A percentile compares a stretch with the other conserved stretches of the same genome.
Evolutionary conservation across 2,113 vertebrate genomes (phyloP).

Genomic region (Cichladusa arquata): DNA sequence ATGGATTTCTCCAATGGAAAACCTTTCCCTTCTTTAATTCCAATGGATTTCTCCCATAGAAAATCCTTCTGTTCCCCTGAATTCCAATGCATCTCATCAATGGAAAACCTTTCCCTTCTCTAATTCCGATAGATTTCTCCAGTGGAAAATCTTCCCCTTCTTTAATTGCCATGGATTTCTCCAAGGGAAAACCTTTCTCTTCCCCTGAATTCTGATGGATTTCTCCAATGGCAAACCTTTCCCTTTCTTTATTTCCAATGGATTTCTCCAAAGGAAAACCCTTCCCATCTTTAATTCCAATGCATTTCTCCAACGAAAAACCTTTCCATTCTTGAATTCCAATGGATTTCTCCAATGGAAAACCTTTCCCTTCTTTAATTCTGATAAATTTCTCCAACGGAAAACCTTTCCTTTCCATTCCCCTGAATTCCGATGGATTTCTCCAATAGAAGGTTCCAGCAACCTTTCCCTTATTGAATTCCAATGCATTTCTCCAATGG

Average conservation of each 20-base stretch:
- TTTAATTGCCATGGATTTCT: fast-evolving
- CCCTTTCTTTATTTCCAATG: no score
- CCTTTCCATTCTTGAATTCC: not conserved
- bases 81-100: no score
- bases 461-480: not conserved
- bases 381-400: not conserved
- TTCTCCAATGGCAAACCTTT: not conserved
- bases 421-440: not conserved
- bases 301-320: fast-evolving
- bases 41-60: not conserved
- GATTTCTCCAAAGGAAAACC: not conserved
- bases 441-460: no score
- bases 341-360: not conserved
- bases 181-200: not conserved
- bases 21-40: not conserved
- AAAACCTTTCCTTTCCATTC: not conserved
- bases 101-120: not conserved
- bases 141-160: not conserved
- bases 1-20: not conserved
- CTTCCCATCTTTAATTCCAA: fast-evolving
- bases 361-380: not conserved
- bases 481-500: not conserved
- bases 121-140: not conserved
- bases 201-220: not conserved
- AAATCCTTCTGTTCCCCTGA: not conserved